These are phyloP conservation scores for Adelges cooleyi DNA, from an alignment of 1,140 invertebrate species.

Conservation along the genomic window DNA sequence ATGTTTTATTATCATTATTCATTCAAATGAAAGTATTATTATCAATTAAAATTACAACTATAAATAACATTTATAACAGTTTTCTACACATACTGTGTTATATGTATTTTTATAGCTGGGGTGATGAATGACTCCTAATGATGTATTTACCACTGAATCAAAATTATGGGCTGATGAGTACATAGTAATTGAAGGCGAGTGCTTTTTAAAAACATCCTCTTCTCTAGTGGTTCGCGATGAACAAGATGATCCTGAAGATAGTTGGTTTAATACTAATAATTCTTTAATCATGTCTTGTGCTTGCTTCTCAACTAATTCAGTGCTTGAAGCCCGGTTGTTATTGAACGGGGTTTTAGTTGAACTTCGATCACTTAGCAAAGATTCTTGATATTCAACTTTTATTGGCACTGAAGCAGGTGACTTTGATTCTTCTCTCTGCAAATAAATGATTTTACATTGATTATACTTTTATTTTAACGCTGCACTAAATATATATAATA, in stretches of 20 bases:
- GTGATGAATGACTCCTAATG: slow-evolving; percentile 11
- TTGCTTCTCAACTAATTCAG: slow-evolving; percentile 24
- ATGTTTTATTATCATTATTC: background rate
- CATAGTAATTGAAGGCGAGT: background rate
- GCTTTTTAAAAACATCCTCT: background rate
- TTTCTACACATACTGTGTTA: background rate
- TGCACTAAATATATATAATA: no score
- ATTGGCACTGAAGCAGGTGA: background rate
- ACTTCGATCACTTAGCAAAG: background rate
- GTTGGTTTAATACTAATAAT: slow-evolving; percentile 35
- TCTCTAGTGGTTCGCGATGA: background rate
- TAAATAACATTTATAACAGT: background rate
- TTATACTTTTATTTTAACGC: no score
- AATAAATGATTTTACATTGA: no score
- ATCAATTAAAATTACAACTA: background rate
- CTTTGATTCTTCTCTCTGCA: slow-evolving; percentile 6
- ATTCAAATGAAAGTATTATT: background rate
- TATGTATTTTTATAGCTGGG: slow-evolving; percentile 1
- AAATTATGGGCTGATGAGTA: background rate
- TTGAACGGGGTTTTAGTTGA: background rate
- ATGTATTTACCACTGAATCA: background rate
- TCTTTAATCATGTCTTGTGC: slow-evolving; percentile 32
- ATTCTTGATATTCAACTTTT: slow-evolving; percentile 1
- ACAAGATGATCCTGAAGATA: background rate
- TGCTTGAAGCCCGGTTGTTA: background rate